phyloP scores from a whole-genome alignment of 1,140 invertebrate genomes.

The Macrotrachela quadricornifera region DNA sequence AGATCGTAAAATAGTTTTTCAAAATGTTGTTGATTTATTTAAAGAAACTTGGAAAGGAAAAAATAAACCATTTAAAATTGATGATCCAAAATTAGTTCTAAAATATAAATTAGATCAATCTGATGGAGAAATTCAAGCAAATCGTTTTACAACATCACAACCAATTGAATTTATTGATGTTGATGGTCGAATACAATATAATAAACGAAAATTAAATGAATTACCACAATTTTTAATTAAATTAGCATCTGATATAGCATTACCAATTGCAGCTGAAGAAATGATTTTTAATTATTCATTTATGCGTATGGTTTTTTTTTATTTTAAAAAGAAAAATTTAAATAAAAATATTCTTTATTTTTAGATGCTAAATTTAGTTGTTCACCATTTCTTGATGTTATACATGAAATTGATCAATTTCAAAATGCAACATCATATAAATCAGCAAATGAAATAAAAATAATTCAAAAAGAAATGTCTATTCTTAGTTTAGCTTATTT shows the following conservation, averaged over 20 bases:
- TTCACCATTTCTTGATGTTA: background rate
- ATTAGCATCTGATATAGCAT: background rate
- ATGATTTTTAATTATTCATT: slow-evolving; percentile 2
- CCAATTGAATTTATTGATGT: background rate
- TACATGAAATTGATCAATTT: background rate
- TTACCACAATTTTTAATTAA: background rate
- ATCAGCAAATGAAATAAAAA: background rate
- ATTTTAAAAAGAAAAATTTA: background rate
- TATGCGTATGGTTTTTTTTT: background rate
- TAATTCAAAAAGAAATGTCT: background rate
- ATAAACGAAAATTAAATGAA: slow-evolving; percentile 6
- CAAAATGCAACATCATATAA: background rate
- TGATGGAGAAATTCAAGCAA: background rate
- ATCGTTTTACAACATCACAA: background rate
- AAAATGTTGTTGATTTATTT: slow-evolving; percentile 6
- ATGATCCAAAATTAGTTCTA: background rate
- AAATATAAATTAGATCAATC: background rate
- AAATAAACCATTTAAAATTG: slow-evolving; percentile 4
- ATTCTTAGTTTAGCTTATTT: background rate
- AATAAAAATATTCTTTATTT: no score
- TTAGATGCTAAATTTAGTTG: no score
- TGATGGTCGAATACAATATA: background rate
- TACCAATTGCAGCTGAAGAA: background rate
- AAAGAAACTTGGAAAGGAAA: slow-evolving; percentile 7
- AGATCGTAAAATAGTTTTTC: background rate